Percentiles rank a stretch among this genome's conserved stretches.
Conservation (phyloP, 1,140 invertebrate genomes). For the Drosophila mauritiana region DNA sequence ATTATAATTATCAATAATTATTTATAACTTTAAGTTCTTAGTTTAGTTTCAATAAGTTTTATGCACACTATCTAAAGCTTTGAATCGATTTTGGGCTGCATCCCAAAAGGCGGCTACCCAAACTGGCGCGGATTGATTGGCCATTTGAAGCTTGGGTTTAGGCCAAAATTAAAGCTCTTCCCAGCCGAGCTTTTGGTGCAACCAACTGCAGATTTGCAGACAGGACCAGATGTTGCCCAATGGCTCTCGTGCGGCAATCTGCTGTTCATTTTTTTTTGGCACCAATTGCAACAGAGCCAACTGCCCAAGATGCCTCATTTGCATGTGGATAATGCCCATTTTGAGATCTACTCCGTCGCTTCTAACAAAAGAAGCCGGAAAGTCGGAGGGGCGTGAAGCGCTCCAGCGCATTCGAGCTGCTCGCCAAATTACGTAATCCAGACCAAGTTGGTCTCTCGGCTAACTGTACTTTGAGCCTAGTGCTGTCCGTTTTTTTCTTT, state of each 20-base stretch:
- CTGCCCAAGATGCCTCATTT: slow-evolving; percentile 51
- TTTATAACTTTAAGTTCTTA: too few relatives aligned
- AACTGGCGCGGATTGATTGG: slow-evolving; percentile 3
- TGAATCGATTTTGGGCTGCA: slow-evolving; percentile 4
- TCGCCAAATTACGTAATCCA: slow-evolving; percentile 59
- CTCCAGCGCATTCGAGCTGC: slow-evolving; percentile 62
- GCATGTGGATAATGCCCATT: slow-evolving; percentile 60
- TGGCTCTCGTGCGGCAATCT: background rate
- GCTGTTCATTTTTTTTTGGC: slow-evolving; percentile 14
- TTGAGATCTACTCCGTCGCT: slow-evolving; percentile 37
- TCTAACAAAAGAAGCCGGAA: slow-evolving; percentile 50
- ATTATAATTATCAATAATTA: too few relatives aligned
- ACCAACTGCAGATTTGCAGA: slow-evolving; percentile 16
- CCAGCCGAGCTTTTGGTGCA: slow-evolving; percentile 9
- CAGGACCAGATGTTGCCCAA: slow-evolving; percentile 33
- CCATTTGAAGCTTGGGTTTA: slow-evolving; percentile 7
- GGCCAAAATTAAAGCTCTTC: slow-evolving; percentile 35
- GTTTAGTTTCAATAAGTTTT: too few relatives aligned
- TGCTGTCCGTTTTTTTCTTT: slow-evolving; percentile 2
- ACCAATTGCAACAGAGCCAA: slow-evolving; percentile 13
- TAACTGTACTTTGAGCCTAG: slow-evolving; percentile 40
- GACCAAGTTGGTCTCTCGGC: slow-evolving; percentile 40
- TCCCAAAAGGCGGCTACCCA: slow-evolving; percentile 41
- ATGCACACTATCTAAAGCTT: slow-evolving; percentile 11
- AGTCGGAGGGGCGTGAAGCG: slow-evolving; percentile 51